phyloP scores from a whole-genome alignment of 1,140 invertebrate species.

The Procambarus virginalis region DNA sequence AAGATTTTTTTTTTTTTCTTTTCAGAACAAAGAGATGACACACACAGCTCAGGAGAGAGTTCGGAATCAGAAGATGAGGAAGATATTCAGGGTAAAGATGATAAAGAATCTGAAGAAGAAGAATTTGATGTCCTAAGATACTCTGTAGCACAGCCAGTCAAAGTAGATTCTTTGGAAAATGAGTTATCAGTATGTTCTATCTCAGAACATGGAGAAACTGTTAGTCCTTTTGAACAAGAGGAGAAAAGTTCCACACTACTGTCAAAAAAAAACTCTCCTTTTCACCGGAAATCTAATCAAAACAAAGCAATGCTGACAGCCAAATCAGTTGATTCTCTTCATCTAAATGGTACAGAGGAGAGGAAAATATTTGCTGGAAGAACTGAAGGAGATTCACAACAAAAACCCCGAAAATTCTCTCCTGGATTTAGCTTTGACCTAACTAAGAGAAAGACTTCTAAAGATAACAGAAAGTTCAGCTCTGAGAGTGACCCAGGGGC shows the following conservation, averaged over 20 bases:
- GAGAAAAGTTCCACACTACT: background rate
- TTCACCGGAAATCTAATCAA: background rate
- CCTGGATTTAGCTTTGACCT: slow-evolving; percentile 42
- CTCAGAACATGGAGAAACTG: background rate
- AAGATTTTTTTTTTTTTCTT: background rate
- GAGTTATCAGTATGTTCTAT: background rate
- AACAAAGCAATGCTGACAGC: background rate
- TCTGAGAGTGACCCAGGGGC: slow-evolving; percentile 60
- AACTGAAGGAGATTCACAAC: background rate
- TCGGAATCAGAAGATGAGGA: slow-evolving; percentile 68
- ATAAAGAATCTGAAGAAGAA: slow-evolving; percentile 48
- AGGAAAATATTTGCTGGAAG: background rate
- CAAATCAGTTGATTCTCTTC: slow-evolving; percentile 2
- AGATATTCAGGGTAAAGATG: slow-evolving; percentile 67
- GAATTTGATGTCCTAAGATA: background rate
- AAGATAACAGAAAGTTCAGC: slow-evolving; percentile 48
- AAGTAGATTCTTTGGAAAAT: background rate
- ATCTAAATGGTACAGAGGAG: background rate
- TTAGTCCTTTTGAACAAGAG: background rate
- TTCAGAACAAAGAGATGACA: slow-evolving; percentile 55
- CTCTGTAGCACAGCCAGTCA: background rate
- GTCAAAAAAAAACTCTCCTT: too few species aligned
- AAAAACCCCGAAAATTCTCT: background rate
- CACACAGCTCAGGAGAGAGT: slow-evolving; percentile 52
- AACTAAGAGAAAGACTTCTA: slow-evolving; percentile 33